Evolutionary conservation across 1,140 invertebrate species (phyloP).

Genomic region (Bombus superbus): DNA sequence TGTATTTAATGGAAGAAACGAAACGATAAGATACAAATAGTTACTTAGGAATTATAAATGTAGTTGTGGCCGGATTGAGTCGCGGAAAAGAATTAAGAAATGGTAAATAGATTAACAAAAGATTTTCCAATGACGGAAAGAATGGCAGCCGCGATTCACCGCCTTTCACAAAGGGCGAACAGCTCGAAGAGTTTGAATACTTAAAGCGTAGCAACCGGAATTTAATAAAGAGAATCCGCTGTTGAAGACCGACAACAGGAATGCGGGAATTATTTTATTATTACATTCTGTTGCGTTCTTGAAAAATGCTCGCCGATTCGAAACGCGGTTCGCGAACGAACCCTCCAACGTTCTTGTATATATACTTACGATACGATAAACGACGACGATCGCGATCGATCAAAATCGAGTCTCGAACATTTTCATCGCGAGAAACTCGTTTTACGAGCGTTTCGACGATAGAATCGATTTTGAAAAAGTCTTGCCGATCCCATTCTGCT

Average conservation of each 20-base stretch:
- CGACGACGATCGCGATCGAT: no score
- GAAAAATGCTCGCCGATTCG: neutral
- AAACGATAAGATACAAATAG: no score
- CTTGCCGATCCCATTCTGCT: no score
- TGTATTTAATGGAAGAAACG: no score
- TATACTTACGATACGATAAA: no score
- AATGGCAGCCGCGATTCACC: neutral
- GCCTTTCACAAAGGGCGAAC: slow-evolving; percentile 1
- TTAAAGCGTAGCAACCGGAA: slow-evolving; percentile 19
- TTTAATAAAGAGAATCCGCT: slow-evolving; percentile 32
- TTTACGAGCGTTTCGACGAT: no score
- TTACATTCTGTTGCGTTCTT: slow-evolving; percentile 8
- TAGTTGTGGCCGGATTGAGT: no score
- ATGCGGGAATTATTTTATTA: slow-evolving; percentile 35
- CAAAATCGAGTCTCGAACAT: no score
- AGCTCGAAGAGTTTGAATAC: slow-evolving; percentile 17
- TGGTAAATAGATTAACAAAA: neutral
- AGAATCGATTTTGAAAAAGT: no score
- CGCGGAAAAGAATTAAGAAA: no score
- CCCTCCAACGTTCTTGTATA: neutral
- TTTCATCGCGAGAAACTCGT: no score
- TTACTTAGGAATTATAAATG: no score
- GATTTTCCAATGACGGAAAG: neutral
- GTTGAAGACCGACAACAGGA: neutral
- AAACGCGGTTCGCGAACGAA: neutral